A percentile compares a stretch with the other conserved stretches of the same genome.
phyloP scores from a whole-genome alignment of 2,113 vertebrate genomes.

The Setophaga petechia region DNA sequence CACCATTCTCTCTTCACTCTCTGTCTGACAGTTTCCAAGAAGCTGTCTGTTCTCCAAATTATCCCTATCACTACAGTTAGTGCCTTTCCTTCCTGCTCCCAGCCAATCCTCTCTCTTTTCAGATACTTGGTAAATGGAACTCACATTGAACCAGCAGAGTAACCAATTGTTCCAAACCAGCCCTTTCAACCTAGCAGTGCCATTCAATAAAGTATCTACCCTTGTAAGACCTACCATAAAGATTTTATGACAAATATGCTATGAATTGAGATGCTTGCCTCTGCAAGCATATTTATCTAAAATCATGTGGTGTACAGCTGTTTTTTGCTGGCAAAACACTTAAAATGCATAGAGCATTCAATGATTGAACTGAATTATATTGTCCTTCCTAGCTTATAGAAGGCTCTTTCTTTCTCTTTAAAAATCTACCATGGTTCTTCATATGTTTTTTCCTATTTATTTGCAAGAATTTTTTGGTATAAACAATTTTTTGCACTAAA shows the following conservation, averaged over 20 bases:
- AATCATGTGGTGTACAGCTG: slow-evolving; percentile 18
- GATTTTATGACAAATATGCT: background rate
- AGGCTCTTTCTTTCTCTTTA: background rate
- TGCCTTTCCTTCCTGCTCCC: background rate
- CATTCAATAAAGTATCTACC: background rate
- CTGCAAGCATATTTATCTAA: background rate
- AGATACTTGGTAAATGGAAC: background rate
- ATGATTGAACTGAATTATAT: background rate
- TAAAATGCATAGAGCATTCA: background rate
- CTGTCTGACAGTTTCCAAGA: background rate
- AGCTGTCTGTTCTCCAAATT: background rate
- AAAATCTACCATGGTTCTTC: background rate
- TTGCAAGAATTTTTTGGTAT: background rate
- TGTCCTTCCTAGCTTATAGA: background rate
- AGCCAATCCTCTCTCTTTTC: background rate
- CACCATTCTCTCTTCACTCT: background rate
- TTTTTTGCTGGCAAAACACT: background rate
- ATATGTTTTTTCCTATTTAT: background rate
- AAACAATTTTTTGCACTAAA: background rate
- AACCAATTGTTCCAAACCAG: background rate
- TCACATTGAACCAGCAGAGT: background rate
- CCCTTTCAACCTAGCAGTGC: background rate
- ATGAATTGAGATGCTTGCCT: background rate
- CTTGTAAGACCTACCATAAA: background rate
- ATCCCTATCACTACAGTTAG: background rate